Conservation (phyloP, 1,140 invertebrate species). For the Heterodera schachtii region DNA sequence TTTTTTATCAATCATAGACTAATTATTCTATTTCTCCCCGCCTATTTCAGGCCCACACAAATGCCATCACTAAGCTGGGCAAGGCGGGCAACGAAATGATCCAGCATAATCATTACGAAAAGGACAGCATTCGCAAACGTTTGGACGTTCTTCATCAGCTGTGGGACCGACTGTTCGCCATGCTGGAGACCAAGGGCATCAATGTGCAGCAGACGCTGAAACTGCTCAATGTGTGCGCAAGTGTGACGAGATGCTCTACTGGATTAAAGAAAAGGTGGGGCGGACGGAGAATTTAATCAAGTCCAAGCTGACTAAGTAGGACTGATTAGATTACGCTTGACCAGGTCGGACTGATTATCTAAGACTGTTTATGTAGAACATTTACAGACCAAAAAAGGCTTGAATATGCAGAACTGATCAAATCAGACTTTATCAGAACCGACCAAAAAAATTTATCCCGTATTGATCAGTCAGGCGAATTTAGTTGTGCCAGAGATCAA, state of each 20-base stretch:
- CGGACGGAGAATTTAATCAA: too few species aligned
- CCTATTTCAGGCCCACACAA: constrained; percentile 79
- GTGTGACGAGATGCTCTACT: constrained; percentile 98
- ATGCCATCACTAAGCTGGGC: constrained; percentile 92
- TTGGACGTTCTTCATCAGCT: constrained; percentile 84
- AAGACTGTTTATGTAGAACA: too few species aligned
- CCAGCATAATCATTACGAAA: constrained; percentile 89
- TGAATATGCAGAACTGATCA: constrained; percentile 26
- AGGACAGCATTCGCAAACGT: constrained; percentile 79
- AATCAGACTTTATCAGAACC: not conserved
- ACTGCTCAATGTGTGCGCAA: constrained; percentile 90
- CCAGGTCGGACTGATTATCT: too few species aligned
- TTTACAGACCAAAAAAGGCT: too few species aligned
- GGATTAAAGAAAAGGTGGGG: constrained; percentile 90
- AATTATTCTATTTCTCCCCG: too few species aligned
- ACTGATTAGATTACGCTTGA: too few species aligned
- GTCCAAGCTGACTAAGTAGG: constrained; percentile 62
- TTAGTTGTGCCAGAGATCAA: too few species aligned
- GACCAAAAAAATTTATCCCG: too few species aligned
- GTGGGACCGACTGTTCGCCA: constrained; percentile 89
- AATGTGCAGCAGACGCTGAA: constrained; percentile 91
- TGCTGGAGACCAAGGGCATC: constrained; percentile 78
- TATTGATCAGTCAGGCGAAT: too few species aligned
- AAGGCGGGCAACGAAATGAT: constrained; percentile 98
- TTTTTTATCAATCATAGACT: too few species aligned